These are phyloP conservation scores for Contarinia nasturtii DNA, from an alignment of 1,140 invertebrate genomes.

Conservation along the genomic window DNA sequence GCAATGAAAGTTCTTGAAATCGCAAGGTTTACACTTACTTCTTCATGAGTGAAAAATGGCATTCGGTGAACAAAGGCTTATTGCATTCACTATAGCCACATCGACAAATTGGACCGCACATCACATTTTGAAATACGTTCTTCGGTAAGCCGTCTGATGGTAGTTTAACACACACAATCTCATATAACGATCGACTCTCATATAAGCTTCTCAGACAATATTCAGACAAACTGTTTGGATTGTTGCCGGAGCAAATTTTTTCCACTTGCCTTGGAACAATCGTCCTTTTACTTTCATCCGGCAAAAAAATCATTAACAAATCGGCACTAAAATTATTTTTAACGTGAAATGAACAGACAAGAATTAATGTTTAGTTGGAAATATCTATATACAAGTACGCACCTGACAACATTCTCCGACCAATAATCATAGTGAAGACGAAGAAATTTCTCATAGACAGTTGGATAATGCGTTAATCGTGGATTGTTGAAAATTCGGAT, in stretches of 20 bases:
- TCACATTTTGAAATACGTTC: constrained; percentile 12
- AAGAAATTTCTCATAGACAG: constrained; percentile 19
- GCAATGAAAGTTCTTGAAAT: neutral
- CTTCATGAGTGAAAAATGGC: constrained; percentile 22
- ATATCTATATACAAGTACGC: constrained; percentile 4
- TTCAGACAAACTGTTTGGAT: constrained; percentile 15
- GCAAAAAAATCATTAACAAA: neutral
- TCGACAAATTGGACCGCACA: constrained; percentile 16
- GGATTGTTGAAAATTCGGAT: constrained; percentile 22
- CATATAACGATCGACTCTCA: constrained; percentile 13
- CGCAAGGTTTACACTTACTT: constrained; percentile 11
- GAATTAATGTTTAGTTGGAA: neutral
- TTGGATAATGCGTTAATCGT: constrained; percentile 18
- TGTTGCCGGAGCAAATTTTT: constrained; percentile 8
- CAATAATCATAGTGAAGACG: constrained; percentile 18
- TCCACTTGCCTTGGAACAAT: constrained; percentile 14
- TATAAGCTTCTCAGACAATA: constrained; percentile 17
- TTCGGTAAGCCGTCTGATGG: constrained; percentile 10
- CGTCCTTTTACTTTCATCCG: constrained; percentile 1
- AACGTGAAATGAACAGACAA: neutral
- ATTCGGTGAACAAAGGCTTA: constrained; percentile 16
- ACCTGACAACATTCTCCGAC: constrained; percentile 2
- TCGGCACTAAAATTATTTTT: constrained; percentile 1
- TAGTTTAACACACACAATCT: constrained; percentile 13
- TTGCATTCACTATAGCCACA: constrained; percentile 16